These are phyloP conservation scores for Seriola dumerili DNA, from an alignment of 2,113 vertebrate genomes.

Conservation along the genomic window DNA sequence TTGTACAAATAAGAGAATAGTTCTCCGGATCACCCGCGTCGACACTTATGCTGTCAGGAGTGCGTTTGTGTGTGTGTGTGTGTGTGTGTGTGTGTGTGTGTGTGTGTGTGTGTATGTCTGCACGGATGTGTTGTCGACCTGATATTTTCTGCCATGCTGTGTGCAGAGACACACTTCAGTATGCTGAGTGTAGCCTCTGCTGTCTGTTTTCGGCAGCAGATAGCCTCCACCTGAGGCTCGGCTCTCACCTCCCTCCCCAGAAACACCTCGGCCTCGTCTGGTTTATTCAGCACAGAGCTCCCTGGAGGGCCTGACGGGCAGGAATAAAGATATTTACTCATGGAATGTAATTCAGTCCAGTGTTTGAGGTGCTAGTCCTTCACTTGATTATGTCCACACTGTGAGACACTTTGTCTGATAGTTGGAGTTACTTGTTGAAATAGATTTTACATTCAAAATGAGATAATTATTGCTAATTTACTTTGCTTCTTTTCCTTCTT, in stretches of 20 bases:
- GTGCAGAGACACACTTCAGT: slow-evolving; percentile 10
- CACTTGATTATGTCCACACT: not conserved
- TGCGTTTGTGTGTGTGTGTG: slow-evolving; percentile 24
- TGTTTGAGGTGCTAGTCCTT: not conserved
- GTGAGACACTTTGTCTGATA: too few relatives aligned
- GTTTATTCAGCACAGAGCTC: slow-evolving; percentile 14
- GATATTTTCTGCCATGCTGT: not conserved
- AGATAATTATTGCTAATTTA: too few relatives aligned
- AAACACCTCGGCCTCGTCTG: slow-evolving; percentile 27
- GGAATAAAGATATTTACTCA: not conserved
- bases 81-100: slow-evolving; percentile 20
- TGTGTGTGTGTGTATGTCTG: slow-evolving; percentile 20
- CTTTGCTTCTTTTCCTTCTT: not conserved
- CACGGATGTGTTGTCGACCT: not conserved
- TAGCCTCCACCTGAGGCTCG: slow-evolving; percentile 40
- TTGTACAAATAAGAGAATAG: slow-evolving; percentile 13
- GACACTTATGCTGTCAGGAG: slow-evolving; percentile 13
- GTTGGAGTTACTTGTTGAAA: too few relatives aligned
- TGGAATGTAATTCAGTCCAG: not conserved
- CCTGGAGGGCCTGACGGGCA: not conserved
- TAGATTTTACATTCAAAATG: too few relatives aligned
- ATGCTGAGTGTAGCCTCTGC: not conserved
- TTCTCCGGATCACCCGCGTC: not conserved
- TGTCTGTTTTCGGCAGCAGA: slow-evolving; percentile 1
- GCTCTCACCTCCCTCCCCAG: not conserved